These are phyloP conservation scores for Melanotaenia duboulayi DNA, from an alignment of 2,113 vertebrate species.

Conservation along the genomic window DNA sequence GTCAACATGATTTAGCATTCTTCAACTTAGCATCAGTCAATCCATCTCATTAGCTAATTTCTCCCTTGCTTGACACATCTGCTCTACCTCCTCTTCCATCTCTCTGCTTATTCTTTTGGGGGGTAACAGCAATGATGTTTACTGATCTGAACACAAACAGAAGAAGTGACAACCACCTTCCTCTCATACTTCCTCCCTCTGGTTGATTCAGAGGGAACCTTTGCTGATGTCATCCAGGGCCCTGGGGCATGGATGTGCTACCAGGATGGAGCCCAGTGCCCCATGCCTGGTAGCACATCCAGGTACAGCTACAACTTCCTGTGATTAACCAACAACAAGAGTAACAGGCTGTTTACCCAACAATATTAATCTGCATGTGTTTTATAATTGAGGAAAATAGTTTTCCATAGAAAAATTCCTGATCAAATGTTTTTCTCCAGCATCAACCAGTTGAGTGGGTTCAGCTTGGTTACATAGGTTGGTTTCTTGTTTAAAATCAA, in stretches of 20 bases:
- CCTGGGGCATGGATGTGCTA: neutral
- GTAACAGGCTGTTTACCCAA: neutral
- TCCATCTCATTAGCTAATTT: slow-evolving; percentile 37
- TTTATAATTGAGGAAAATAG: too few relatives aligned
- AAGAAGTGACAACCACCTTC: slow-evolving; percentile 5
- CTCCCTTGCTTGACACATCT: neutral
- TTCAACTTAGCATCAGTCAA: neutral
- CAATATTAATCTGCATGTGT: neutral
- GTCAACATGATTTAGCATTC: neutral
- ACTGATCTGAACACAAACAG: neutral
- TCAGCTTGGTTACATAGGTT: too few relatives aligned
- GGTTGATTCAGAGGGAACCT: slow-evolving; percentile 7
- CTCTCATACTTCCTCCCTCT: neutral
- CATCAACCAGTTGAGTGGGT: too few relatives aligned
- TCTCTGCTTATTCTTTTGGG: neutral
- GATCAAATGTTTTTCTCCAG: neutral
- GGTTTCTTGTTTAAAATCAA: too few relatives aligned
- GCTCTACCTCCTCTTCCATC: neutral
- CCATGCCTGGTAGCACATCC: slow-evolving; percentile 1
- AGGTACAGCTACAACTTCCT: neutral
- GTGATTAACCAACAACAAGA: neutral
- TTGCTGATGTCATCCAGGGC: slow-evolving; percentile 34
- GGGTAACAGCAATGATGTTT: neutral
- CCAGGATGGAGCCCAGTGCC: neutral
- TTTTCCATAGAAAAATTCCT: too few relatives aligned